Percentiles rank a stretch among this genome's conserved stretches.
phyloP scores from a whole-genome alignment of 2,113 vertebrate species.

The Alaudala cheleensis region DNA sequence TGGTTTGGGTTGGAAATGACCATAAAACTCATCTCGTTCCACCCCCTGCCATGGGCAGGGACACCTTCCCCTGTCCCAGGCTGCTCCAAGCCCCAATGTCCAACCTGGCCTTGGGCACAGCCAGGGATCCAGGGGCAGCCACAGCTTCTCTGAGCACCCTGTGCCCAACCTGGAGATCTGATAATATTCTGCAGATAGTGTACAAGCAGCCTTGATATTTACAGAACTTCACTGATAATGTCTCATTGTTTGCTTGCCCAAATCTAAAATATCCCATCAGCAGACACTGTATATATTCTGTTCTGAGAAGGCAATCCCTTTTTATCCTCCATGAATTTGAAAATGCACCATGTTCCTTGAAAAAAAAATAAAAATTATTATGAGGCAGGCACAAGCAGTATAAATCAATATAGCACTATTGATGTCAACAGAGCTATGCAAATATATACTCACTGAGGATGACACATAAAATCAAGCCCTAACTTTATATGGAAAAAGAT shows the following conservation, averaged over 20 bases:
- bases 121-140: neutral
- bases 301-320: neutral
- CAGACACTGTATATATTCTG: neutral
- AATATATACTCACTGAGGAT: constrained; percentile 19
- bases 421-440: constrained; percentile 50
- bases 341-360: neutral
- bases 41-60: neutral
- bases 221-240: neutral
- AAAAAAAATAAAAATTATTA: constrained; percentile 35
- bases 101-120: neutral
- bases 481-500: constrained; percentile 23
- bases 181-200: neutral
- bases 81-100: rapidly evolving
- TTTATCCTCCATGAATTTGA: constrained; percentile 6
- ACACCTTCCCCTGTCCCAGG: neutral
- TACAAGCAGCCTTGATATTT: neutral
- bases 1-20: neutral
- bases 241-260: constrained; percentile 4
- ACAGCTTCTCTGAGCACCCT: neutral
- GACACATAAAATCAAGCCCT: constrained; percentile 49
- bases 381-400: neutral
- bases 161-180: neutral
- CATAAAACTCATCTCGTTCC: neutral
- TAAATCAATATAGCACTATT: constrained; percentile 42
- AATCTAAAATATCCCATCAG: neutral